Percentiles rank a stretch among this genome's conserved stretches.
Evolutionary conservation across 2,797 vertebrate species (phyloP).

Genomic region (Enteromius fasciolatus): DNA sequence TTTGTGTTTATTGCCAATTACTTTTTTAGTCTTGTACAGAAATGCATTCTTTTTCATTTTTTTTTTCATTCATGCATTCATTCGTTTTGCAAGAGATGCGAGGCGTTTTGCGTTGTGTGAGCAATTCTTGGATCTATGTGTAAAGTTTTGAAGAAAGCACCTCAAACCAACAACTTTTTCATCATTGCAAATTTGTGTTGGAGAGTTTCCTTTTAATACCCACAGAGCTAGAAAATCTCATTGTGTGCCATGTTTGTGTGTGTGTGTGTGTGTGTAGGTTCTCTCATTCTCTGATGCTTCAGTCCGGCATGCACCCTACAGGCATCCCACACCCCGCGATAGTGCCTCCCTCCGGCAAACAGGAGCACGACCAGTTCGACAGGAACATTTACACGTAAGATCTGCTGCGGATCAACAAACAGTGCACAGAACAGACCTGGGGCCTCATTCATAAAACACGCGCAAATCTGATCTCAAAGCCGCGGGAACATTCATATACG

Average conservation of each 20-base stretch:
- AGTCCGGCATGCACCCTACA: conserved; percentile 91
- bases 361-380: conserved; percentile 92
- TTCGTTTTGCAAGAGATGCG: no score
- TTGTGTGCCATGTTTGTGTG: neutral
- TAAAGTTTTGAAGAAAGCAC: no score
- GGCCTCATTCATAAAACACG: neutral
- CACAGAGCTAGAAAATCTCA: neutral
- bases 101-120: no score
- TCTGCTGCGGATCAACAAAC: neutral
- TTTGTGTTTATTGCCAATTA: no score
- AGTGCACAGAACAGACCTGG: neutral
- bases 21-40: no score
- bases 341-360: conserved; percentile 92
- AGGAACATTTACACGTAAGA: conserved; percentile 87
- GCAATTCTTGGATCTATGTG: no score
- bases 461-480: no score
- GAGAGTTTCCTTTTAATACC: conserved; percentile 3
- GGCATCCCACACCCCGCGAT: conserved; percentile 97
- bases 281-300: conserved; percentile 93
- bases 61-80: no score
- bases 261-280: conserved; percentile 80
- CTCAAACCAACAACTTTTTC: neutral
- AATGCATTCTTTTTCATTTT: no score
- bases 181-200: neutral
- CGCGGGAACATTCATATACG: neutral